phyloP scores from a whole-genome alignment of 2,113 vertebrate species.

The Piaya cayana region DNA sequence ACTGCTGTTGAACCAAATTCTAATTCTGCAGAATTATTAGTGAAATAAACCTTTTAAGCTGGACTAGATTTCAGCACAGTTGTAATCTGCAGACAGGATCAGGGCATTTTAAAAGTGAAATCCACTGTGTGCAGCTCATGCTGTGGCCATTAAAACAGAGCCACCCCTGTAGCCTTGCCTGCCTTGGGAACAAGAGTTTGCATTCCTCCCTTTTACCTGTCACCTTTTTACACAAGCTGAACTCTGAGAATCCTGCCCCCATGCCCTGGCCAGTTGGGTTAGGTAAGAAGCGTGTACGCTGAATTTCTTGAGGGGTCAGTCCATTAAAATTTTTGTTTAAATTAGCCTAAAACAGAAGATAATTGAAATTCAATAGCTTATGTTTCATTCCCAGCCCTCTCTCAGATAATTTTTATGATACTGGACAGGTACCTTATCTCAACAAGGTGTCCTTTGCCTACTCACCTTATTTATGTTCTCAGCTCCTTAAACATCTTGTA shows the following conservation, averaged over 20 bases:
- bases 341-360: background rate
- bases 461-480: background rate
- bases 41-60: background rate
- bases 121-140: background rate
- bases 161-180: background rate
- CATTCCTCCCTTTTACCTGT: background rate
- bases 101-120: background rate
- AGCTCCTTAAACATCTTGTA: background rate
- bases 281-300: background rate
- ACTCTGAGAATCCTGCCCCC: background rate
- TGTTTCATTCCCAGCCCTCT: background rate
- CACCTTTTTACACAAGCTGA: background rate
- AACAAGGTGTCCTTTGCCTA: background rate
- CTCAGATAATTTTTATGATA: background rate
- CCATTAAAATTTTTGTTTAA: background rate
- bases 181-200: background rate
- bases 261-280: rapidly evolving
- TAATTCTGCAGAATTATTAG: background rate
- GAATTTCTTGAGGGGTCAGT: background rate
- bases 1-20: background rate
- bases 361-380: background rate
- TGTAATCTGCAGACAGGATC: background rate
- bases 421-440: background rate
- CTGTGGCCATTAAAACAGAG: background rate
- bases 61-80: background rate